These are phyloP conservation scores for Temnothorax unifasciatus DNA, from an alignment of 2,888 invertebrate genomes.

Conservation along the genomic window DNA sequence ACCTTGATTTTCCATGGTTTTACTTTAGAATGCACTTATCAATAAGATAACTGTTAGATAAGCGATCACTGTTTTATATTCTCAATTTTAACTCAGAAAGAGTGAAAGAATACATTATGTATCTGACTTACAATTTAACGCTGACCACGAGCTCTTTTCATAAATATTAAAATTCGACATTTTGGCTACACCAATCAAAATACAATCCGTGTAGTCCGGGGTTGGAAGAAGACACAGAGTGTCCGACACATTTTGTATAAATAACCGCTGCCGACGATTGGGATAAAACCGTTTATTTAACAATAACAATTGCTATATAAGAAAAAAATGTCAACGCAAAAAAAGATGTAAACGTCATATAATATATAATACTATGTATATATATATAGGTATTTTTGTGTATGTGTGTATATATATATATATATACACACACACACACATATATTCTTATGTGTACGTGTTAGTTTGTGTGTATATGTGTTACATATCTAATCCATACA, in stretches of 20 bases:
- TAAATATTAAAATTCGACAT: background rate
- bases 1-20: too few species aligned
- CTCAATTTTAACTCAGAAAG: background rate
- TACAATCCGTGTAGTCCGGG: background rate
- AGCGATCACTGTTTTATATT: background rate
- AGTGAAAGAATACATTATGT: background rate
- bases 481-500: conserved; percentile 60
- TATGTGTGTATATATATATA: background rate
- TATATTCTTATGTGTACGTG: conserved; percentile 43
- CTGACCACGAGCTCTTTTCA: background rate
- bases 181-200: background rate
- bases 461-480: conserved; percentile 53
- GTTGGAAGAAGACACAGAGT: background rate
- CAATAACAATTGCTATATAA: conserved; percentile 80
- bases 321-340: conserved; percentile 70
- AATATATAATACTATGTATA: conserved; percentile 70
- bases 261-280: conserved; percentile 37
- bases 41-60: background rate
- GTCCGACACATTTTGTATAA: background rate
- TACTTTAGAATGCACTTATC: too few species aligned
- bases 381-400: conserved; percentile 15
- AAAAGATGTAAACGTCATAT: conserved; percentile 68
- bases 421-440: background rate
- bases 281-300: conserved; percentile 80
- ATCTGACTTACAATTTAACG: background rate